Percentiles rank a stretch among this genome's conserved stretches.
Conservation (phyloP, 2,113 vertebrate species). For the Pholis gunnellus region DNA sequence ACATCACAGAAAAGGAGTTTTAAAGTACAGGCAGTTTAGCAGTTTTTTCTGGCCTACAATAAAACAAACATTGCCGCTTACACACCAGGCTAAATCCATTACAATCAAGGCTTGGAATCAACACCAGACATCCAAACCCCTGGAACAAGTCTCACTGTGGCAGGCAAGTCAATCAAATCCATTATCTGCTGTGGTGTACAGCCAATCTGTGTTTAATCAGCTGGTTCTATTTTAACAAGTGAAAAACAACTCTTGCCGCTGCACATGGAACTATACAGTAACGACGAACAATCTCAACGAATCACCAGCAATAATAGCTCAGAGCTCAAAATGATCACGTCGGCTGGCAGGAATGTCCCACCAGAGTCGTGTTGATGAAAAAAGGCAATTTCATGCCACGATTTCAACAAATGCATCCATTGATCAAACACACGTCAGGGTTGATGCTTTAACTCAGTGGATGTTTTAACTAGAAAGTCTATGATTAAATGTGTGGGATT, state of each 20-base stretch:
- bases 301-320: constrained; percentile 40
- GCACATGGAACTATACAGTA: constrained; percentile 36
- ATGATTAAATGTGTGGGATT: constrained; percentile 64
- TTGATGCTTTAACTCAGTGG: constrained; percentile 64
- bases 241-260: constrained; percentile 19
- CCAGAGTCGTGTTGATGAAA: constrained; percentile 37
- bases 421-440: constrained; percentile 63
- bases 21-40: constrained; percentile 3
- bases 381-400: constrained; percentile 67
- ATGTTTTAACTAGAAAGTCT: constrained; percentile 62
- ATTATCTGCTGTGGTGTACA: constrained; percentile 21
- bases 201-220: constrained; percentile 44
- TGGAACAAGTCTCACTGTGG: constrained; percentile 4
- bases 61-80: constrained; percentile 21
- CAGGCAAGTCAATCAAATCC: constrained; percentile 43
- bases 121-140: not conserved
- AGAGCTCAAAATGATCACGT: constrained; percentile 34
- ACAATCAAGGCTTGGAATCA: constrained; percentile 15
- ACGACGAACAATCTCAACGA: constrained; percentile 43
- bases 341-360: constrained; percentile 38
- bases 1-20: constrained; percentile 4
- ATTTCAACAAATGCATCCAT: constrained; percentile 69
- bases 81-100: constrained; percentile 14
- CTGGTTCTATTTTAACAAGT: constrained; percentile 7
- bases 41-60: not conserved